These are phyloP conservation scores for Trematocara stigmaticum DNA, from an alignment of 2,113 vertebrate genomes.

Conservation along the genomic window DNA sequence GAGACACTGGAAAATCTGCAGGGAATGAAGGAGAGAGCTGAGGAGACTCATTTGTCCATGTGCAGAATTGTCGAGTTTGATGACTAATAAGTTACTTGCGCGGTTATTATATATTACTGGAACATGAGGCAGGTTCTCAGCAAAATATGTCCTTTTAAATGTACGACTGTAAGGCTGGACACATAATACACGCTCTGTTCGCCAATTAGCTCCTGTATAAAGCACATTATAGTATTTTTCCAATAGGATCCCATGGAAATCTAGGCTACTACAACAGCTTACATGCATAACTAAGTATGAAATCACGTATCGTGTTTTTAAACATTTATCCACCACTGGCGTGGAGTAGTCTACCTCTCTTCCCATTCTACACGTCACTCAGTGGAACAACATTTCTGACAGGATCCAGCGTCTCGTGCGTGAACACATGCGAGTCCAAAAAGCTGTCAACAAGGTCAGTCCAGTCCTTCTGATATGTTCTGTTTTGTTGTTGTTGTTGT, in stretches of 20 bases:
- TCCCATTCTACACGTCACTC: conserved; percentile 15
- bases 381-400: conserved; percentile 28
- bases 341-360: conserved; percentile 14
- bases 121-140: conserved; percentile 23
- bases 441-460: conserved; percentile 33
- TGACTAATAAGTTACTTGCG: not conserved
- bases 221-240: conserved; percentile 30
- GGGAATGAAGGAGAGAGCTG: conserved; percentile 8
- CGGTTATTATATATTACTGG: conserved; percentile 11
- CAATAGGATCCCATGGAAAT: conserved; percentile 11
- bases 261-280: conserved; percentile 41
- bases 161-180: conserved; percentile 21
- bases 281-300: conserved; percentile 43
- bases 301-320: conserved; percentile 17
- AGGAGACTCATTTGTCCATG: conserved; percentile 4
- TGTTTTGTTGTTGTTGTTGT: conserved; percentile 50
- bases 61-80: conserved; percentile 12
- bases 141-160: conserved; percentile 15
- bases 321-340: conserved; percentile 10
- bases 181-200: conserved; percentile 18
- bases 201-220: conserved; percentile 31
- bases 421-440: conserved; percentile 23
- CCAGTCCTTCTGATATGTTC: conserved; percentile 88
- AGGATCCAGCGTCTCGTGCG: conserved; percentile 31
- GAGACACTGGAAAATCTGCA: conserved; percentile 45